phyloP scores from a whole-genome alignment of 1,140 invertebrate genomes.

The Elysia chlorotica region DNA sequence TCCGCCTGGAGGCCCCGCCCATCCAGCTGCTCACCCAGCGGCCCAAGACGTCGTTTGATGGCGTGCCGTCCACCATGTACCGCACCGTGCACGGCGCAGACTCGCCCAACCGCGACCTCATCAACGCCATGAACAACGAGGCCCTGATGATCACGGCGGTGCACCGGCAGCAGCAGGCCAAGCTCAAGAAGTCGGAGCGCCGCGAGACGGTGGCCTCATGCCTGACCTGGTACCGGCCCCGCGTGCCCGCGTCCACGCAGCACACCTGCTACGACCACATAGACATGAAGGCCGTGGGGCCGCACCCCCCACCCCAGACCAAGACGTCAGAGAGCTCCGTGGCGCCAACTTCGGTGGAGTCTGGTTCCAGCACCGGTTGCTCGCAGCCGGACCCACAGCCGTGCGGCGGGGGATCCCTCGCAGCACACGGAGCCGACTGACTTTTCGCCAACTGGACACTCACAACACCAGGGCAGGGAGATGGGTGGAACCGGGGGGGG shows the following conservation, averaged over 20 bases:
- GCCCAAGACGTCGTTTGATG: constrained; percentile 52
- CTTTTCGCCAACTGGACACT: too few species aligned
- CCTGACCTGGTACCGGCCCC: constrained; percentile 42
- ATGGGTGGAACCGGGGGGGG: too few species aligned
- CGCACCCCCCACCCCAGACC: too few species aligned
- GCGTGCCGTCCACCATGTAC: constrained; percentile 48
- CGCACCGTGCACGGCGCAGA: constrained; percentile 47
- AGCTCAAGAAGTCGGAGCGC: constrained; percentile 28
- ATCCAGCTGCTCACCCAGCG: constrained; percentile 41
- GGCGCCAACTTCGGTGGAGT: too few species aligned
- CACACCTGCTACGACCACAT: constrained; percentile 21
- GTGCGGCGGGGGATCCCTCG: too few species aligned
- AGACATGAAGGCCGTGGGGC: too few species aligned
- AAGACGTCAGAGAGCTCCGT: too few species aligned
- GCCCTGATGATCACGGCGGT: constrained; percentile 42
- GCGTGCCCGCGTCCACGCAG: constrained; percentile 14
- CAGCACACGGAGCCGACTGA: too few species aligned
- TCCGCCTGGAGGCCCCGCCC: constrained; percentile 27
- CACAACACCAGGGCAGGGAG: too few species aligned
- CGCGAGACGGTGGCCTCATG: constrained; percentile 54
- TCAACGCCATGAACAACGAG: constrained; percentile 48
- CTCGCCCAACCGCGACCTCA: constrained; percentile 39
- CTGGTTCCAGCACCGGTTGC: too few species aligned
- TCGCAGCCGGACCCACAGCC: too few species aligned
- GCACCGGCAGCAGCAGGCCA: constrained; percentile 39